These are phyloP conservation scores for Callyntrura sp. DNA, from an alignment of 2,888 invertebrate genomes.

Conservation along the genomic window DNA sequence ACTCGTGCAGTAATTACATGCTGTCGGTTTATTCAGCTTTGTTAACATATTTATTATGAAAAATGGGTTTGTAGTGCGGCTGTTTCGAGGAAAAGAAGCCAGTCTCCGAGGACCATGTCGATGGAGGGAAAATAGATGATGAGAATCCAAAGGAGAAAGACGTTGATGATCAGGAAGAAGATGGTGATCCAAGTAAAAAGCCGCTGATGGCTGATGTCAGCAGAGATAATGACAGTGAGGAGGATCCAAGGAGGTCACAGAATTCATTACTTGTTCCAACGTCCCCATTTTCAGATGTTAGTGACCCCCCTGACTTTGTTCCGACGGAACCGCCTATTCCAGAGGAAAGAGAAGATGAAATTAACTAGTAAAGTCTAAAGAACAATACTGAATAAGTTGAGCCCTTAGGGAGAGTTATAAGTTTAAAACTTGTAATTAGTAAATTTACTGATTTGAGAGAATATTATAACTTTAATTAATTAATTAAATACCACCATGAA, in stretches of 20 bases:
- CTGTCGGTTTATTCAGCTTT: not conserved
- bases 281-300: constrained; percentile 27
- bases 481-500: too few species aligned
- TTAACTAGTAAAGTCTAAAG: too few species aligned
- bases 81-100: constrained; percentile 59
- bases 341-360: constrained; percentile 18
- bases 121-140: not conserved
- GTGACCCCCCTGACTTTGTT: constrained; percentile 25
- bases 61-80: constrained; percentile 66
- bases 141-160: not conserved
- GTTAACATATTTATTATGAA: not conserved
- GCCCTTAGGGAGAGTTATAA: too few species aligned
- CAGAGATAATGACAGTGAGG: too few species aligned
- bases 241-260: too few species aligned
- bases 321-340: constrained; percentile 15
- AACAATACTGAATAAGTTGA: too few species aligned
- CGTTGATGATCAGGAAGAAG: not conserved
- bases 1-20: not conserved
- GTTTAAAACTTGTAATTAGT: too few species aligned
- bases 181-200: too few species aligned
- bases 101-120: not conserved
- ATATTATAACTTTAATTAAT: too few species aligned
- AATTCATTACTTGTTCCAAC: too few species aligned
- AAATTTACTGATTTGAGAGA: too few species aligned
- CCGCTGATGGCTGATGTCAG: too few species aligned